Evolutionary conservation across 2,797 vertebrate genomes (phyloP).

Genomic region (Leptoclinus maculatus): DNA sequence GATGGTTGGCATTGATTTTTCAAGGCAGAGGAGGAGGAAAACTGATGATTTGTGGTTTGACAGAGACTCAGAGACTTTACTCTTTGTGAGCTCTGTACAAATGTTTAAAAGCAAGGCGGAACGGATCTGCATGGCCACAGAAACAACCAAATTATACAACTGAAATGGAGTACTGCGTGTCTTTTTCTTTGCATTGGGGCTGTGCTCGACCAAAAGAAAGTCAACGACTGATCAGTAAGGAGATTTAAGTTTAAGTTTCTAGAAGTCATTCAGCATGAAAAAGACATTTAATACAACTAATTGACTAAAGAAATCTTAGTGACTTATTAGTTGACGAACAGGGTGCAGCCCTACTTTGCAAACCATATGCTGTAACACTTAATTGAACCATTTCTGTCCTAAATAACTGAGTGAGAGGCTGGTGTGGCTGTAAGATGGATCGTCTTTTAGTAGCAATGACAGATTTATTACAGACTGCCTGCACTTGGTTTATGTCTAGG

Average conservation of each 20-base stretch:
- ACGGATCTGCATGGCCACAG: constrained; percentile 13
- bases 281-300: neutral
- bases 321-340: neutral
- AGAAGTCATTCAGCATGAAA: neutral
- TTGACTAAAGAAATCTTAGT: neutral
- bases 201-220: neutral
- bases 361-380: constrained; percentile 14
- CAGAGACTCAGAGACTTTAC: constrained; percentile 26
- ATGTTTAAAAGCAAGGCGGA: constrained; percentile 30
- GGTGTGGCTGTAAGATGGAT: constrained; percentile 7
- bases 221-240: neutral
- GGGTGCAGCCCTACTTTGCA: neutral
- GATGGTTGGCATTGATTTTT: constrained; percentile 47
- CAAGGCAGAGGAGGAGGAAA: constrained; percentile 18
- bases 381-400: constrained; percentile 27
- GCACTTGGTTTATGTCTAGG: constrained; percentile 35
- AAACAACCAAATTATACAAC: constrained; percentile 23
- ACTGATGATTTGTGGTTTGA: constrained; percentile 49
- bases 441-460: constrained; percentile 15
- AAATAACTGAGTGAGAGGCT: constrained; percentile 25
- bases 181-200: constrained; percentile 17
- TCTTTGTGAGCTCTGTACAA: constrained; percentile 11
- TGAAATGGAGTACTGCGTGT: constrained; percentile 17
- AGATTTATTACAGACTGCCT: constrained; percentile 20
- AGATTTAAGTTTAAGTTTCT: neutral